Percentiles rank a stretch among this genome's conserved stretches.
Evolutionary conservation across 2,888 invertebrate species (phyloP).

Genomic region (Conomelus anceps): DNA sequence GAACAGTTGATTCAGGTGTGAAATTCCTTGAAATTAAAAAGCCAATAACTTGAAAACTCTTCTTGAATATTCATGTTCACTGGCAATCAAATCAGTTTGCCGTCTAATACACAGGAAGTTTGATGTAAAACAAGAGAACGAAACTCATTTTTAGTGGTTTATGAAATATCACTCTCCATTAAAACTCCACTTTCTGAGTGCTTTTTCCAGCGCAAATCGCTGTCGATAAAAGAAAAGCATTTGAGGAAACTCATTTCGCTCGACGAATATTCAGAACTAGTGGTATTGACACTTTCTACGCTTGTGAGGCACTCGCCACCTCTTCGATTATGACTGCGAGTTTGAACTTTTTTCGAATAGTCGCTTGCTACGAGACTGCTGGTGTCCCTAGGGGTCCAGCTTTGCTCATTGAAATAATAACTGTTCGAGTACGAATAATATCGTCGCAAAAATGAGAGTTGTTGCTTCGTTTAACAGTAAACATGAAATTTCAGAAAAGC

Average conservation of each 20-base stretch:
- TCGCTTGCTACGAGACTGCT: background rate
- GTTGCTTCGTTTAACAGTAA: background rate
- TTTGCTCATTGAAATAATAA: background rate
- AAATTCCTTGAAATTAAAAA: too few species aligned
- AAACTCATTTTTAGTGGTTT: background rate
- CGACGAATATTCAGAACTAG: background rate
- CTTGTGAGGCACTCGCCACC: background rate
- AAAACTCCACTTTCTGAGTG: background rate
- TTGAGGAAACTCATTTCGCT: background rate
- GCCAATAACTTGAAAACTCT: too few species aligned
- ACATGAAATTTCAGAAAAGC: background rate
- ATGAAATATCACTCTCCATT: background rate
- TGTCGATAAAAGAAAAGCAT: background rate
- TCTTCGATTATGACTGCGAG: background rate
- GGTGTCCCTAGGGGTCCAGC: background rate
- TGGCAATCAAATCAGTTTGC: too few species aligned
- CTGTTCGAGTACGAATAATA: background rate
- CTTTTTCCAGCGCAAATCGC: background rate
- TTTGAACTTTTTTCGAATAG: background rate
- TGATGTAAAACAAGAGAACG: background rate
- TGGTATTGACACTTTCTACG: background rate
- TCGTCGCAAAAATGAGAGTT: background rate
- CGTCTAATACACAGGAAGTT: background rate
- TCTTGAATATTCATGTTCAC: too few species aligned
- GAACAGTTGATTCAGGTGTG: too few species aligned